Percentiles rank a stretch among this genome's conserved stretches.
These are phyloP conservation scores for Amphipyra berbera DNA, from an alignment of 2,888 invertebrate genomes.

Conservation along the genomic window DNA sequence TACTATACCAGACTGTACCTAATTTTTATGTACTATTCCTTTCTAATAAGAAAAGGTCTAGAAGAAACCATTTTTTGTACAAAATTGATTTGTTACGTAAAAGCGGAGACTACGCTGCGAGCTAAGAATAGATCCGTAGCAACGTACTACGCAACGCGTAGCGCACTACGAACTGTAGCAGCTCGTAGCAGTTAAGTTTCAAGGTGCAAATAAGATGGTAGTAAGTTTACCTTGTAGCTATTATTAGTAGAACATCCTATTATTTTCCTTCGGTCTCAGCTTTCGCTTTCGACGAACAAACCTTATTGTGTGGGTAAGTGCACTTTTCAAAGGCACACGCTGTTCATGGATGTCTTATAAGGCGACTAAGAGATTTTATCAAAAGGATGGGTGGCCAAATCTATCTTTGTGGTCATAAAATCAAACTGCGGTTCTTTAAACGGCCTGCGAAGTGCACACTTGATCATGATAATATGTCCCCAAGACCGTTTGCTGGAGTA, in stretches of 20 bases:
- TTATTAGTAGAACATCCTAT: constrained; percentile 5
- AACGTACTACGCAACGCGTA: constrained; percentile 51
- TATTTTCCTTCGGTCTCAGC: constrained; percentile 23
- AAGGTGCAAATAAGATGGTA: constrained; percentile 40
- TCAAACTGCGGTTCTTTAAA: constrained; percentile 36
- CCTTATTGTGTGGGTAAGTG: constrained; percentile 1
- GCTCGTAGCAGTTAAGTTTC: constrained; percentile 47
- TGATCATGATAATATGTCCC: constrained; percentile 35
- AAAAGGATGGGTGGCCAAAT: constrained; percentile 23
- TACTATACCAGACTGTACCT: too few species aligned
- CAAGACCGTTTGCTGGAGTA: constrained; percentile 15
- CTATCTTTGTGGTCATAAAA: constrained; percentile 38
- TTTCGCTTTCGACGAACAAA: too few species aligned
- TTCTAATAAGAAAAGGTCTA: too few species aligned
- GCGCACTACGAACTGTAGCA: constrained; percentile 43
- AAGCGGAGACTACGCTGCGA: constrained; percentile 29
- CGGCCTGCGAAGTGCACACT: constrained; percentile 28
- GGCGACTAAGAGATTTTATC: constrained; percentile 24
- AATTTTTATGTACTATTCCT: too few species aligned
- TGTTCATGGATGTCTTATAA: background rate
- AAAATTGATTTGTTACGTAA: constrained; percentile 46
- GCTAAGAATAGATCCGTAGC: constrained; percentile 50
- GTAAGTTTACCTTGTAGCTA: constrained; percentile 38
- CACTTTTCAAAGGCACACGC: constrained; percentile 4
- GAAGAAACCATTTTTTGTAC: constrained; percentile 10